Evolutionary conservation across 1,140 invertebrate species (phyloP).

Genomic region (Thalassaphorura encarpata): DNA sequence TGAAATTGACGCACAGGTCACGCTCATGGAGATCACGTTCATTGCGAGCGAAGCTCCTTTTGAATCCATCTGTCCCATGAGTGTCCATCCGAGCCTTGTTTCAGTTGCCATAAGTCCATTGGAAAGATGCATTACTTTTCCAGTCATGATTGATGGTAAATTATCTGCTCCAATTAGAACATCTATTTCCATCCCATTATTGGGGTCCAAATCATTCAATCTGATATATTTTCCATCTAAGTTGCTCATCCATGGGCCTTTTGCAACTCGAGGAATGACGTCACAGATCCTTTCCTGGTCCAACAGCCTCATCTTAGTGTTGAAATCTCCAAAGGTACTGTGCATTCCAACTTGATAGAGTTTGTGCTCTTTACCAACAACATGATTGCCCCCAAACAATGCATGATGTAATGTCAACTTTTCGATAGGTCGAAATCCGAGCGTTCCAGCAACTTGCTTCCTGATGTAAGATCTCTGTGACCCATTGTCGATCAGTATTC

Average conservation of each 20-base stretch:
- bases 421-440: background rate
- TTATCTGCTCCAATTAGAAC: slow-evolving; percentile 7
- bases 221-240: background rate
- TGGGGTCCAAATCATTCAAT: background rate
- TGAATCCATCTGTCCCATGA: too few species aligned
- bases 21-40: slow-evolving; percentile 27
- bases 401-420: background rate
- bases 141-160: background rate
- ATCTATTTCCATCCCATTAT: background rate
- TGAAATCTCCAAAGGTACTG: background rate
- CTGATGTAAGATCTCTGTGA: background rate
- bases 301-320: background rate
- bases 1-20: slow-evolving; percentile 18
- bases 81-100: slow-evolving; percentile 8
- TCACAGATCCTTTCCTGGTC: background rate
- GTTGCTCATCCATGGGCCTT: background rate
- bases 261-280: background rate
- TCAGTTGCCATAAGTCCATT: slow-evolving; percentile 1
- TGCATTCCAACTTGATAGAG: background rate
- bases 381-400: slow-evolving; percentile 1
- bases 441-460: background rate
- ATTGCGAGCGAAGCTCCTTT: background rate
- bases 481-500: background rate
- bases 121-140: background rate
- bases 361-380: background rate